Conservation (phyloP, 2,888 invertebrate species). For the Archaeoteleia sp. region DNA sequence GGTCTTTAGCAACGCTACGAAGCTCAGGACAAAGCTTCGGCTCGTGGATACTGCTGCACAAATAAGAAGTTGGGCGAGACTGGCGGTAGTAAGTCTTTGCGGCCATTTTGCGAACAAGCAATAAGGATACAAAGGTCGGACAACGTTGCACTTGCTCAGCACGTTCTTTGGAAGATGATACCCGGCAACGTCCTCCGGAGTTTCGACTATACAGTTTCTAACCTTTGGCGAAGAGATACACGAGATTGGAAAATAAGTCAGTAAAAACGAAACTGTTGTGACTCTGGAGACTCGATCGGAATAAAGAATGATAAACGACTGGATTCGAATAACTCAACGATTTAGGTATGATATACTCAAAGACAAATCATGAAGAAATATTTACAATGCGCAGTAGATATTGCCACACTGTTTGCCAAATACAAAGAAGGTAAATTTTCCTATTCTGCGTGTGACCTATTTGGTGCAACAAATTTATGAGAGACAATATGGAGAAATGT, state of each 20-base stretch:
- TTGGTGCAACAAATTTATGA: too few relatives aligned
- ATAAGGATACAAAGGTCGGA: constrained; percentile 33
- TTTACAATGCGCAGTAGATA: too few relatives aligned
- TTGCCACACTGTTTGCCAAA: too few relatives aligned
- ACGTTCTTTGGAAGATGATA: constrained; percentile 40
- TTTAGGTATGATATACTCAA: too few relatives aligned
- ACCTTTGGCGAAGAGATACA: constrained; percentile 38
- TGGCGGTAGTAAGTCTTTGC: constrained; percentile 15
- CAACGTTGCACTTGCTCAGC: constrained; percentile 39
- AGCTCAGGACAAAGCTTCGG: constrained; percentile 18
- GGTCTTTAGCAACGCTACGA: constrained; percentile 19
- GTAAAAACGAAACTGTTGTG: constrained; percentile 35
- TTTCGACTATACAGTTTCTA: constrained; percentile 25
- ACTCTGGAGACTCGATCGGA: constrained; percentile 30
- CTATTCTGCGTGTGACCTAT: too few relatives aligned
- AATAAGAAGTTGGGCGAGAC: constrained; percentile 29
- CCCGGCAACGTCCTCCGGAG: constrained; percentile 5
- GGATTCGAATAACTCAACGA: constrained; percentile 30
- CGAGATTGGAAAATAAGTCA: constrained; percentile 46
- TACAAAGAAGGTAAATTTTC: too few relatives aligned
- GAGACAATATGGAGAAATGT: too few relatives aligned
- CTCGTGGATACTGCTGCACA: constrained; percentile 10
- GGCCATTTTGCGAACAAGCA: constrained; percentile 17
- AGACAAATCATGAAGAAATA: too few relatives aligned
- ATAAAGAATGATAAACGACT: constrained; percentile 26